Percentiles rank a stretch among this genome's conserved stretches.
These are phyloP conservation scores for Poeciliopsis turrubarensis DNA, from an alignment of 2,113 vertebrate genomes.

Conservation along the genomic window DNA sequence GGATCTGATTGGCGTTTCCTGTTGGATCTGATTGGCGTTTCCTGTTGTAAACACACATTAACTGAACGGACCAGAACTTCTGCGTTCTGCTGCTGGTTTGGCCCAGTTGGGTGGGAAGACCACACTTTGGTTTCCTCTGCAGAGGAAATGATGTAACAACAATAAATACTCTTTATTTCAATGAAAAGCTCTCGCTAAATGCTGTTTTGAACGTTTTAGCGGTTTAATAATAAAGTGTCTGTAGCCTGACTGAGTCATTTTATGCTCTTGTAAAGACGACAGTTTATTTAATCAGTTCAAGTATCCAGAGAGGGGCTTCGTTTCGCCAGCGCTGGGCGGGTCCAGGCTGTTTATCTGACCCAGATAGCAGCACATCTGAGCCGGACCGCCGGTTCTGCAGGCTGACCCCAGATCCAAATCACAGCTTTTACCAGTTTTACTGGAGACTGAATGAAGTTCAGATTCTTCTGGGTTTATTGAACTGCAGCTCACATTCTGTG, in stretches of 20 bases:
- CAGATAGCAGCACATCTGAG: slow-evolving; percentile 39
- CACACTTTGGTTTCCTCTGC: neutral
- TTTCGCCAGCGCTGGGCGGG: slow-evolving; percentile 20
- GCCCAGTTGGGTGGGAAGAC: slow-evolving; percentile 8
- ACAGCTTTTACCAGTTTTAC: too few relatives aligned
- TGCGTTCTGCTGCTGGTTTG: slow-evolving; percentile 13
- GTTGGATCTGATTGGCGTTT: too few relatives aligned
- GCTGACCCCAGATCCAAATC: too few relatives aligned
- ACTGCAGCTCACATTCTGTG: neutral
- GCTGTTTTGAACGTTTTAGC: neutral
- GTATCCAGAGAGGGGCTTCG: neutral
- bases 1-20: too few relatives aligned
- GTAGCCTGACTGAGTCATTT: neutral
- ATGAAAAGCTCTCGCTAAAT: neutral
- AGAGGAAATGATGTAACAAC: neutral
- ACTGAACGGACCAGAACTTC: slow-evolving; percentile 26
- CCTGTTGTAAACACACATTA: too few relatives aligned
- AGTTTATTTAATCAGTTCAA: neutral
- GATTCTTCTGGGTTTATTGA: neutral
- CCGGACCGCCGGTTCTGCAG: slow-evolving; percentile 19
- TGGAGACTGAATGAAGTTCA: neutral
- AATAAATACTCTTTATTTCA: too few relatives aligned
- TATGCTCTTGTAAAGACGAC: neutral
- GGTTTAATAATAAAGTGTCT: neutral
- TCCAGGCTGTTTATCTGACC: slow-evolving; percentile 28